These are phyloP conservation scores for Pammene fasciana DNA, from an alignment of 2,888 invertebrate genomes.

Conservation along the genomic window DNA sequence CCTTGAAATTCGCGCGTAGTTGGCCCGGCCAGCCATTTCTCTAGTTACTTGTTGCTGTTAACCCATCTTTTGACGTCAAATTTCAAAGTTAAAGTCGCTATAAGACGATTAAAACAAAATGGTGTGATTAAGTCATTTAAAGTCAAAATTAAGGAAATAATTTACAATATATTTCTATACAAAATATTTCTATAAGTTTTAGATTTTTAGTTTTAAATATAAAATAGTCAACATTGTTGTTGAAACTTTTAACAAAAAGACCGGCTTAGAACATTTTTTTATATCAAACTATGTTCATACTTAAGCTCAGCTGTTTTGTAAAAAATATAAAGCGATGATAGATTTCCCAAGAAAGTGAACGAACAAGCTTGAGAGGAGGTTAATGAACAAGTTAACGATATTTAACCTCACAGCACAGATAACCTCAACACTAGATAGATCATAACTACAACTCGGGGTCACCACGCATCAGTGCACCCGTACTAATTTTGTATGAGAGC, in stretches of 20 bases:
- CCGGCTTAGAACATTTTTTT: too few relatives aligned
- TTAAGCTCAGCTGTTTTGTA: too few relatives aligned
- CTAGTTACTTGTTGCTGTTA: constrained; percentile 19
- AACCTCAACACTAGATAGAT: too few relatives aligned
- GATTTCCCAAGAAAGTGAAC: neutral
- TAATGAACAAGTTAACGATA: constrained; percentile 6
- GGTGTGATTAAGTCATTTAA: constrained; percentile 14
- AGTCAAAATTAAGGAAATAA: constrained; percentile 14
- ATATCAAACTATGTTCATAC: too few relatives aligned
- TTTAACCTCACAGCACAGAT: neutral
- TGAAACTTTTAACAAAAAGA: too few relatives aligned
- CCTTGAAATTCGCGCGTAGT: constrained; percentile 9
- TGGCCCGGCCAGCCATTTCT: neutral
- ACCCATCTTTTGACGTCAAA: constrained; percentile 26
- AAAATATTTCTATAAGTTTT: neutral
- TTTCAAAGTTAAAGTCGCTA: constrained; percentile 20
- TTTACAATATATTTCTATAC: too few relatives aligned
- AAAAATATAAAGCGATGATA: too few relatives aligned
- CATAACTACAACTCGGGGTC: too few relatives aligned
- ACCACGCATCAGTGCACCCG: too few relatives aligned
- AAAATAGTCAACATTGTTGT: too few relatives aligned
- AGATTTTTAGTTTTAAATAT: neutral
- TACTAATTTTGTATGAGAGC: too few relatives aligned
- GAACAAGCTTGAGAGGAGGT: neutral
- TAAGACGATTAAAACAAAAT: constrained; percentile 22